These are phyloP conservation scores for Teleogryllus oceanicus DNA, from an alignment of 2,888 invertebrate species.

Conservation along the genomic window DNA sequence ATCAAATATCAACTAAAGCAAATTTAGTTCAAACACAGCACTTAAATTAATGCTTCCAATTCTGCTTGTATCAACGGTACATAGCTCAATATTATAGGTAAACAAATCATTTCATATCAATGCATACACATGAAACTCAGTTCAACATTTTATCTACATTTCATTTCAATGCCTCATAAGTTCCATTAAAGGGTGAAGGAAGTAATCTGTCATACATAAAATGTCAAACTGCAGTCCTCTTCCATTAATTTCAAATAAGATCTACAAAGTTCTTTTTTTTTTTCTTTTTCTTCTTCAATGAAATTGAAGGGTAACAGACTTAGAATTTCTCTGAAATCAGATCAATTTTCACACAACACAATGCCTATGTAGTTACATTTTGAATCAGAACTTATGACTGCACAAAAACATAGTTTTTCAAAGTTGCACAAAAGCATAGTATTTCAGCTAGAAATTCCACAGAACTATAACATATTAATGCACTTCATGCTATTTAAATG, in stretches of 20 bases:
- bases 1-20: neutral
- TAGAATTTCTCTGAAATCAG: too few species aligned
- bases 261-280: neutral
- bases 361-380: too few species aligned
- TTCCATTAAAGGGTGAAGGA: neutral
- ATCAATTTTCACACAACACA: too few species aligned
- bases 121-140: neutral
- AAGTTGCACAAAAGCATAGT: too few species aligned
- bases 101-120: neutral
- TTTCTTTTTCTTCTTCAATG: too few species aligned
- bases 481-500: too few species aligned
- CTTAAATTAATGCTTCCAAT: neutral
- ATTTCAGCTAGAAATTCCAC: too few species aligned
- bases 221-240: conserved; percentile 4
- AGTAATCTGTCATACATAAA: neutral
- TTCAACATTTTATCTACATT: neutral
- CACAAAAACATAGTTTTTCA: too few species aligned
- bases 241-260: neutral
- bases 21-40: neutral
- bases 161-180: neutral
- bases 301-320: too few species aligned
- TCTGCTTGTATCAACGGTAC: neutral
- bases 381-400: too few species aligned
- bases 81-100: neutral
- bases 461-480: too few species aligned